Base-by-base conservation (phyloP, 92 coral and sea anemone species). In the Virgularia gustaviana region DNA sequence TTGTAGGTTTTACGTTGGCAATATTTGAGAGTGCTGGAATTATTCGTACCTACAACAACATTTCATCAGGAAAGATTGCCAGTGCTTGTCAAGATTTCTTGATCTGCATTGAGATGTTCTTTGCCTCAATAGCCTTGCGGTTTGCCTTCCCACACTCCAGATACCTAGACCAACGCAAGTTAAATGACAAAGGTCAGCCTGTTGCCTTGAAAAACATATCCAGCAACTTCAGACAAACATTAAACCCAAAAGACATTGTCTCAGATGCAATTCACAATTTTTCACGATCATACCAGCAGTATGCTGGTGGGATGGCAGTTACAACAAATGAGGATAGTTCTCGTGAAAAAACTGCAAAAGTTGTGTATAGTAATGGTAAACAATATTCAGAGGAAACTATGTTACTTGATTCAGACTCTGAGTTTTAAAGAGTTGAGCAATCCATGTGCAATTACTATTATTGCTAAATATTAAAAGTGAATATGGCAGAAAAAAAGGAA, bases 211-310 rank as follows among this genome's bases (percentile, higher is more conserved):
- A 92, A 58, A 90, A 94, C 42, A 92, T 92, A 44, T 89, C 98
- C 6, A 89, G 87, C 72, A 92, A 92, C 67, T 70, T 92, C 19
- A 75, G 89, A 59, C 98, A 92, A 52, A 92, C 98, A 1, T 87
- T 92, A 36, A 92, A 92, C 66, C 98, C 98, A 2, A 89, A 86
- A 72, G 98, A 92, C 83, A 92, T 92, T 9, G 96, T 92, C 5
- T 91, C 90, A 53, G 98, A 92, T 47, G 98, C 98, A 0, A 92
- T 92, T n/a, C 98, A 92, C 67, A 92, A 89, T 71, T 92, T 92
- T 68, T 92, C 98, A 12, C 80, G 98, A 34, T 87, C 98, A 9
- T 92, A 92, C 51, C 86, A 92, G 47, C 96, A 92, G 38, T 92
- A 92, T 30, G 98, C 92, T 2, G 75, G 75, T 23, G 75, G 75